These are phyloP conservation scores for Chironomus striatipennis DNA, from an alignment of 1,140 invertebrate genomes.

Conservation along the genomic window DNA sequence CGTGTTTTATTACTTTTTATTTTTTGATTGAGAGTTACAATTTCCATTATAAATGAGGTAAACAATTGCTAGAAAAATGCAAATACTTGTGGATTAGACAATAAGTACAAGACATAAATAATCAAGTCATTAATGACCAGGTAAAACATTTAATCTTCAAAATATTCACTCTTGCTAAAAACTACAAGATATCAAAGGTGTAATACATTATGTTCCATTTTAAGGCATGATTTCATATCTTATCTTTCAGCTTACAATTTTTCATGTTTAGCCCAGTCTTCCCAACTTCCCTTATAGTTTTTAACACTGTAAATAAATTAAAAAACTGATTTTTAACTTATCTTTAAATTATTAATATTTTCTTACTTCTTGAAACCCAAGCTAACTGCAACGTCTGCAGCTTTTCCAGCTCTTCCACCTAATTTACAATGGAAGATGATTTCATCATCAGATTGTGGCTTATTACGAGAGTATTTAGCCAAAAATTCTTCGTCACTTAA, in stretches of 20 bases:
- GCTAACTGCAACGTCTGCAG: constrained; percentile 42
- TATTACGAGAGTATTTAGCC: constrained; percentile 40
- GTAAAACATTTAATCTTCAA: no score
- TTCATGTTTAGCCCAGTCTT: constrained; percentile 53
- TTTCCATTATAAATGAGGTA: no score
- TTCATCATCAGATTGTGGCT: constrained; percentile 41
- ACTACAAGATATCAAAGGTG: no score
- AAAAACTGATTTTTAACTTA: constrained; percentile 27
- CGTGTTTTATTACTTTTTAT: no score
- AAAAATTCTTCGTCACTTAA: constrained; percentile 44
- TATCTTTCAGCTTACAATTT: background rate
- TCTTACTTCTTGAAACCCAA: constrained; percentile 45
- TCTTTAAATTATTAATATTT: constrained; percentile 24
- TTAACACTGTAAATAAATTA: constrained; percentile 63
- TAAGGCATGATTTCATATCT: no score
- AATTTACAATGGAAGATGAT: constrained; percentile 48
- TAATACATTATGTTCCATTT: no score
- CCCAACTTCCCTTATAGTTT: constrained; percentile 83
- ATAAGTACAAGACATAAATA: no score
- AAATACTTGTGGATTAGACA: no score
- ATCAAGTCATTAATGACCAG: no score
- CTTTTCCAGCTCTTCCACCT: constrained; percentile 45
- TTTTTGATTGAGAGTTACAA: no score
- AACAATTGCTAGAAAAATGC: no score
- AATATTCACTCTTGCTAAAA: no score